Conservation (phyloP, 2,113 vertebrate species). For the Ivindomyrus marchei region DNA sequence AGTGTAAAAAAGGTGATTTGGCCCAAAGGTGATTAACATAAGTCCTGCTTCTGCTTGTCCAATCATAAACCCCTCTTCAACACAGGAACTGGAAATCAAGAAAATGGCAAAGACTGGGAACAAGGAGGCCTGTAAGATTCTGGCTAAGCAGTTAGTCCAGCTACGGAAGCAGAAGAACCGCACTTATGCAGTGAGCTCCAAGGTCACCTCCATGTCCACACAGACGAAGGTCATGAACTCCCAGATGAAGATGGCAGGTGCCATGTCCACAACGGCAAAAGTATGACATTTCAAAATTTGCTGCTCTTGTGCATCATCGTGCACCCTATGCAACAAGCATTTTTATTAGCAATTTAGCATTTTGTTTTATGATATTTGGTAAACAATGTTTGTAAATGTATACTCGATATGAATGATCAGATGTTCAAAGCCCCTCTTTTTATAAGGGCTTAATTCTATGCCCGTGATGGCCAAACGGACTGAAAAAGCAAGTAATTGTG, state of each 20-base stretch:
- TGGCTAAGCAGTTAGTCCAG: conserved; percentile 92
- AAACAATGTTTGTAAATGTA: neutral
- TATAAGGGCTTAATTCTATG: neutral
- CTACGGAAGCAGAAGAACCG: conserved; percentile 89
- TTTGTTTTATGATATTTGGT: neutral
- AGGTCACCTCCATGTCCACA: conserved; percentile 93
- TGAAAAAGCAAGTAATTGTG: neutral
- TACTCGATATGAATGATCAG: neutral
- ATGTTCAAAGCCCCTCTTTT: neutral
- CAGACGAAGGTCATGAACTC: conserved; percentile 97
- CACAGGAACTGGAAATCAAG: conserved; percentile 93
- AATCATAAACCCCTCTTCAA: neutral
- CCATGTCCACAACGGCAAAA: conserved; percentile 92
- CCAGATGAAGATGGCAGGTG: conserved; percentile 99
- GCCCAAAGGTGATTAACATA: neutral
- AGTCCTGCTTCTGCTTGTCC: neutral
- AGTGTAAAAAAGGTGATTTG: too few relatives aligned
- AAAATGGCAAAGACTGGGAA: conserved; percentile 97
- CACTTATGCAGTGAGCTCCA: conserved; percentile 93
- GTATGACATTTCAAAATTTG: conserved; percentile 53
- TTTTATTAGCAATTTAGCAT: neutral
- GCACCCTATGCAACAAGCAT: neutral
- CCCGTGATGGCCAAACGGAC: neutral
- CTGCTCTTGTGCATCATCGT: neutral
- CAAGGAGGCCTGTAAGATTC: conserved; percentile 88